These are phyloP conservation scores for Diabrotica undecimpunctata DNA, from an alignment of 1,140 invertebrate species.

Conservation along the genomic window DNA sequence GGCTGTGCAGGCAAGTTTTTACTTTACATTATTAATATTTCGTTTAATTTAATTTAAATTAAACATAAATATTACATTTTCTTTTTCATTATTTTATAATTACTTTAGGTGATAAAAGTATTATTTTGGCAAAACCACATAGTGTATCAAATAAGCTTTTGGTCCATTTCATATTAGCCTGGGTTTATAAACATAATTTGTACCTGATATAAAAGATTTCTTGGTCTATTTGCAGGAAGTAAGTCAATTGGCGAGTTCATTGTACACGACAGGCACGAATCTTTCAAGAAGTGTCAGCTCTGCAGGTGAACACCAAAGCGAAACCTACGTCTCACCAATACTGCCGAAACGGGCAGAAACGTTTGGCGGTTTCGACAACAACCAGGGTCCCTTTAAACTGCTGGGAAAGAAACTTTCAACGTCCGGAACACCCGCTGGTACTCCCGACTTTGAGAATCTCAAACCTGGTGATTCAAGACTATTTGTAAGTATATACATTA, in stretches of 20 bases:
- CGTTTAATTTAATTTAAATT: neutral
- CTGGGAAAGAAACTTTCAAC: conserved; percentile 43
- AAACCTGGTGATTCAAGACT: conserved; percentile 44
- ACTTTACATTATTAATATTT: neutral
- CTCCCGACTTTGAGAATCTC: conserved; percentile 43
- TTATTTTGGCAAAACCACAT: no score
- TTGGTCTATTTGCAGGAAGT: conserved; percentile 64
- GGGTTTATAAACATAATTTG: no score
- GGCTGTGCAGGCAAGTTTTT: conserved; percentile 58
- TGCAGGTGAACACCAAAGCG: conserved; percentile 84
- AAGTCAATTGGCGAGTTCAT: conserved; percentile 66
- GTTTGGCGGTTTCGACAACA: conserved; percentile 88
- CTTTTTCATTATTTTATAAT: no score
- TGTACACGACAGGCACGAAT: conserved; percentile 68
- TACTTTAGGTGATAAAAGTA: no score
- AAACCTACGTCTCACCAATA: conserved; percentile 74
- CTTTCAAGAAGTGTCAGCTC: conserved; percentile 87
- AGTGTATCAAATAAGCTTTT: no score
- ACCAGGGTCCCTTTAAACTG: conserved; percentile 45
- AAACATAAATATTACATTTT: no score
- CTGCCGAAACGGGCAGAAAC: conserved; percentile 89
- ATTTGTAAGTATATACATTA: conserved; percentile 37
- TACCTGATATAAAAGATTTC: no score
- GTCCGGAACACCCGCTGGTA: conserved; percentile 36
- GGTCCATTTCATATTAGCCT: no score